These are phyloP conservation scores for Phenganax marumi DNA, from an alignment of 92 coral and sea anemone genomes.

Conservation along the genomic window DNA sequence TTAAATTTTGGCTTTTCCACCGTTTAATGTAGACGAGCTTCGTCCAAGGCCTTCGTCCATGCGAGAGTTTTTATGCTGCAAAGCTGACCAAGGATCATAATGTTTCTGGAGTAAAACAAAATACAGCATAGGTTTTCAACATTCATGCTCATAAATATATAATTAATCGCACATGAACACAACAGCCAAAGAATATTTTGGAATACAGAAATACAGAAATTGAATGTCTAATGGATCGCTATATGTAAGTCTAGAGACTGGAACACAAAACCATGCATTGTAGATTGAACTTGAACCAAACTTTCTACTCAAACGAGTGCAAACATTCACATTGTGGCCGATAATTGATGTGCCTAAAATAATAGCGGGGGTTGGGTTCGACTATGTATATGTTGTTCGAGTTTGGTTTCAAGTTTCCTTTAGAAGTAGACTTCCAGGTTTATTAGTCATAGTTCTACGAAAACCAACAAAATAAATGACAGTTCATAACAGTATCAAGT, in stretches of 20 bases:
- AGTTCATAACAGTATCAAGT: neutral
- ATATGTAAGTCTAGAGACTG: no score
- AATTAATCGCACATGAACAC: neutral
- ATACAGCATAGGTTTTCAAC: neutral
- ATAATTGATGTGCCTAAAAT: no score
- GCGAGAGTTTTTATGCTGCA: no score
- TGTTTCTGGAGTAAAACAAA: neutral
- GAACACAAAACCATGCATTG: no score
- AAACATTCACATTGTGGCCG: no score
- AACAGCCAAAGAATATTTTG: slow-evolving; percentile 7
- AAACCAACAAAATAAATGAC: neutral
- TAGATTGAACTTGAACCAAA: neutral
- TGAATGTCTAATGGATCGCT: neutral
- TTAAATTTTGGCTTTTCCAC: no score
- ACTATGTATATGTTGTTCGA: neutral
- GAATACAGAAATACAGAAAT: neutral
- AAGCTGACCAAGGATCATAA: no score
- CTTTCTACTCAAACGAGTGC: neutral
- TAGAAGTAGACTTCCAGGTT: neutral
- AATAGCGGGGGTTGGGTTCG: neutral
- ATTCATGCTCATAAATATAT: slow-evolving; percentile 2
- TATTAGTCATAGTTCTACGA: neutral
- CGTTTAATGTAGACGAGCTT: no score
- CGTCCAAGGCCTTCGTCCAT: no score
- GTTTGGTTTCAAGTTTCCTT: slow-evolving; percentile 1